Conservation (phyloP, 2,888 invertebrate species). For the Danaus chrysippus region DNA sequence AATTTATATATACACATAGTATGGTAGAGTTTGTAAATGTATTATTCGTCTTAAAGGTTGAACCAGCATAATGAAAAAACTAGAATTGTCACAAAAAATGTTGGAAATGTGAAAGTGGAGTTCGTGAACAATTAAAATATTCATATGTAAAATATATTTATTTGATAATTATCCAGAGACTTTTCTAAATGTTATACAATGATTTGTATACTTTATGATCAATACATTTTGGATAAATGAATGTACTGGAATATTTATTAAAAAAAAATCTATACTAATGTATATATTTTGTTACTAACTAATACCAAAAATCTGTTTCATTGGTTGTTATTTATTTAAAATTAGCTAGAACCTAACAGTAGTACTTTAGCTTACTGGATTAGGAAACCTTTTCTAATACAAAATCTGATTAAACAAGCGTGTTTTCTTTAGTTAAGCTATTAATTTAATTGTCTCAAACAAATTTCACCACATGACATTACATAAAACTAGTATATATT, state of each 20-base stretch:
- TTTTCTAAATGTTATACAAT: no score
- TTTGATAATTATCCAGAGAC: neutral
- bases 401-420: no score
- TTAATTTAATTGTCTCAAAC: conserved; percentile 1
- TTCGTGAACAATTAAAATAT: neutral
- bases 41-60: conserved; percentile 4
- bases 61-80: conserved; percentile 2
- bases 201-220: no score
- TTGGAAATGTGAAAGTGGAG: neutral
- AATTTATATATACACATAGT: neutral
- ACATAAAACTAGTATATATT: no score
- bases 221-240: no score
- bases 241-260: no score
- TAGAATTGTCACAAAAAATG: neutral
- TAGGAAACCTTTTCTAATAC: neutral
- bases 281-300: no score
- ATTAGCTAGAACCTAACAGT: neutral
- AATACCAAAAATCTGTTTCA: no score
- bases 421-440: no score
- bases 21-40: neutral
- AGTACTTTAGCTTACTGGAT: neutral
- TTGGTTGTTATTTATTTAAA: neutral
- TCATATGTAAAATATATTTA: conserved; percentile 1
- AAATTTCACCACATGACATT: no score
- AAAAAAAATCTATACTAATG: no score